phyloP scores from a whole-genome alignment of 2,888 invertebrate genomes.

The Andrena bucephala region DNA sequence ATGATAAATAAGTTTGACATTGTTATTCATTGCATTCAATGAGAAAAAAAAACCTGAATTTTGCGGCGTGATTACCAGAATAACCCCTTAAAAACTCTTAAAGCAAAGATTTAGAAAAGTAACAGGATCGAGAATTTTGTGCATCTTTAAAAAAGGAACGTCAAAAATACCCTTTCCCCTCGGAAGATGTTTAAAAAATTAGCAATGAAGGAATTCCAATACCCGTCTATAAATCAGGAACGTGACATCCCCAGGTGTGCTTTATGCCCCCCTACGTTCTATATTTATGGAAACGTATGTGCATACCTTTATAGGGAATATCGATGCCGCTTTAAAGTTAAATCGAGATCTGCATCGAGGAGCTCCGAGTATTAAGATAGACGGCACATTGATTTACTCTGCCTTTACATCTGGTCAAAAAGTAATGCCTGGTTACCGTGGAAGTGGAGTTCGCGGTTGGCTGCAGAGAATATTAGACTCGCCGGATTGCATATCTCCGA shows the following conservation, averaged over 20 bases:
- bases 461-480: neutral
- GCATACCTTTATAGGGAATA: slow-evolving; percentile 20
- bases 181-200: neutral
- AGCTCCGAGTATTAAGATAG: slow-evolving; percentile 1
- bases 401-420: neutral
- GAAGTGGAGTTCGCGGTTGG: neutral
- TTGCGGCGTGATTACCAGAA: no score
- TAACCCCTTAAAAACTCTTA: neutral
- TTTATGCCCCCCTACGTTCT: slow-evolving; percentile 3
- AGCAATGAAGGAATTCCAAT: slow-evolving; percentile 3
- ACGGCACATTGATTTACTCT: neutral
- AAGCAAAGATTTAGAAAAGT: neutral
- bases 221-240: slow-evolving; percentile 13
- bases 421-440: neutral
- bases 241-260: neutral
- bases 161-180: neutral
- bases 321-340: slow-evolving; percentile 32
- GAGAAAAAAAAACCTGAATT: no score
- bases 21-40: no score
- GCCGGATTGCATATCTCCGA: neutral
- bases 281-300: slow-evolving; percentile 7
- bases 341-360: slow-evolving; percentile 17
- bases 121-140: neutral
- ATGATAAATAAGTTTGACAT: no score
- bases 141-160: neutral